Evolutionary conservation across 2,113 vertebrate species (phyloP).

Genomic region (Empidonax alnorum): DNA sequence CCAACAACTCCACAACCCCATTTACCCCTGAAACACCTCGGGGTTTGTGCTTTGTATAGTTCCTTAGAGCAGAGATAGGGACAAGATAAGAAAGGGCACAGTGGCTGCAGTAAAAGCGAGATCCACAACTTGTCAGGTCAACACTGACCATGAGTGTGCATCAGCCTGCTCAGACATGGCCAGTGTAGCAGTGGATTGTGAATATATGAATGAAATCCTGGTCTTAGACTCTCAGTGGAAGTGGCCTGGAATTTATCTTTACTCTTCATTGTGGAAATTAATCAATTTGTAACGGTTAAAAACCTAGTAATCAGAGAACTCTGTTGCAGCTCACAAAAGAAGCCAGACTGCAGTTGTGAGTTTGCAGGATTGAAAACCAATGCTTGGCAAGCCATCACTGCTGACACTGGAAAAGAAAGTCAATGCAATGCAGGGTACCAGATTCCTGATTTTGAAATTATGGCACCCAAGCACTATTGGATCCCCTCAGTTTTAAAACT

Average conservation of each 20-base stretch:
- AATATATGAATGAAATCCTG: background rate
- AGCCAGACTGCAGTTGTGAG: slow-evolving; percentile 12
- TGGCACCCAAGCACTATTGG: background rate
- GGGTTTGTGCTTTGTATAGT: background rate
- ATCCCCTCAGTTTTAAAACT: background rate
- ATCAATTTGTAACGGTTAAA: background rate
- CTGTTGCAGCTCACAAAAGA: background rate
- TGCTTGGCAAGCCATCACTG: background rate
- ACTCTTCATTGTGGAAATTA: background rate
- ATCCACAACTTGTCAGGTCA: background rate
- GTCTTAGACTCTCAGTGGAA: background rate
- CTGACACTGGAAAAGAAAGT: background rate
- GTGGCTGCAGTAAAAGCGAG: rapidly evolving
- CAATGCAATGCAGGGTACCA: background rate
- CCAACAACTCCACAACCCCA: background rate
- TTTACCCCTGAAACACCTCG: background rate
- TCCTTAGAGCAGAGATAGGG: background rate
- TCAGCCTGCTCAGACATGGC: background rate
- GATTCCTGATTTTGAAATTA: background rate
- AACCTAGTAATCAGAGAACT: background rate
- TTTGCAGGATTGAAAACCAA: background rate
- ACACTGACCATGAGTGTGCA: rapidly evolving
- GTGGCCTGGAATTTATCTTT: background rate
- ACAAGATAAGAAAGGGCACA: background rate
- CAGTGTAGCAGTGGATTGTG: background rate